Conservation (phyloP, 2,113 vertebrate genomes). For the Mungos mungo region DNA sequence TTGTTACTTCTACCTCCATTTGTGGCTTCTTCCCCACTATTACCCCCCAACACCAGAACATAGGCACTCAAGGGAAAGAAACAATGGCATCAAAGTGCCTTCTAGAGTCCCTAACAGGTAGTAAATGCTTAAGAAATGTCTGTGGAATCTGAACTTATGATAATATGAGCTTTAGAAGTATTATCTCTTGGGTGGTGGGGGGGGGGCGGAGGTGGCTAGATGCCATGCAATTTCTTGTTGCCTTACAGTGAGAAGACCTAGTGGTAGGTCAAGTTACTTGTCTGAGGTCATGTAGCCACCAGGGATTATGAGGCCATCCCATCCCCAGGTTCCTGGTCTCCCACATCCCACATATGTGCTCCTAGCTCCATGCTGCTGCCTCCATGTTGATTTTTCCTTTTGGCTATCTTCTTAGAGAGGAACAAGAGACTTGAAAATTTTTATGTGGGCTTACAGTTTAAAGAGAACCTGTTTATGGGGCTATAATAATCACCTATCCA, state of each 20-base stretch:
- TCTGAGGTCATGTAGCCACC: background rate
- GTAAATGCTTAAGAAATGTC: background rate
- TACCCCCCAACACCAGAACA: background rate
- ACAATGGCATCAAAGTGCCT: background rate
- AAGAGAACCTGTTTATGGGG: constrained; percentile 22
- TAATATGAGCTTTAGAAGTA: background rate
- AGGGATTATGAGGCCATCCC: background rate
- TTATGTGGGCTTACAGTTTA: constrained; percentile 5
- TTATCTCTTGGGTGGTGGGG: background rate
- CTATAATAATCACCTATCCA: background rate
- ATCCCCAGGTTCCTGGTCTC: background rate
- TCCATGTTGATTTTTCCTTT: background rate
- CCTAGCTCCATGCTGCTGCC: background rate
- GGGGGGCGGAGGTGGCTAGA: background rate
- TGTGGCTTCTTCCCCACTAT: accelerated
- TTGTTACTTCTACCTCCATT: accelerated
- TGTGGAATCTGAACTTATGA: background rate
- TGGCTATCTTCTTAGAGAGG: constrained; percentile 10
- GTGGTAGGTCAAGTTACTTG: background rate
- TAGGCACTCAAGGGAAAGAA: background rate
- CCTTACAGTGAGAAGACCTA: background rate
- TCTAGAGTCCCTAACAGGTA: background rate
- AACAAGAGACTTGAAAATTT: constrained; percentile 26
- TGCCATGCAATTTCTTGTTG: background rate
- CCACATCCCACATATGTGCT: accelerated